Evolutionary conservation across 2,797 vertebrate species (phyloP).

Genomic region (Pipistrellus kuhlii): DNA sequence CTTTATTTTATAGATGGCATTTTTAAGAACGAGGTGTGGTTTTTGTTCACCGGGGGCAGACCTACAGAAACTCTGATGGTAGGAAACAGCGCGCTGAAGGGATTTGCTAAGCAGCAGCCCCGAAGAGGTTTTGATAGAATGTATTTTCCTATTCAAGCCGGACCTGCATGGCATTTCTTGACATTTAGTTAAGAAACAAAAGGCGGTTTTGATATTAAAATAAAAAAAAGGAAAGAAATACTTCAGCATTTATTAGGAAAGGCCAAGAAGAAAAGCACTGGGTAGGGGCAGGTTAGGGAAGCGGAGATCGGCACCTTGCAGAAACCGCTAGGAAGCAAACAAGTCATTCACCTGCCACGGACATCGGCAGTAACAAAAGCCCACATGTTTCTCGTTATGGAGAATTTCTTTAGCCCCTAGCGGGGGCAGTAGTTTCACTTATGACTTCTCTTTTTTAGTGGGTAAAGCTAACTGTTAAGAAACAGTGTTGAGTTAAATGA

Average conservation of each 20-base stretch:
- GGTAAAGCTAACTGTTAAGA: slow-evolving; percentile 9
- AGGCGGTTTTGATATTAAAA: slow-evolving; percentile 52
- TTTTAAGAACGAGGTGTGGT: not conserved
- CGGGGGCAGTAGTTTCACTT: not conserved
- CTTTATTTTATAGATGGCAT: slow-evolving; percentile 19
- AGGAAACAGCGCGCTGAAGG: slow-evolving; percentile 35
- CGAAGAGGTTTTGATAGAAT: slow-evolving; percentile 51
- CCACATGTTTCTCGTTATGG: not conserved
- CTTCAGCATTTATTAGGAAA: slow-evolving; percentile 50
- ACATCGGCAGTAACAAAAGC: not conserved
- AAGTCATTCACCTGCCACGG: not conserved
- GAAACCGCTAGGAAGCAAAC: not conserved
- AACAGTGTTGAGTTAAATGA: not conserved
- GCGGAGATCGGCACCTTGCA: not conserved
- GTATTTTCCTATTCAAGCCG: slow-evolving; percentile 68
- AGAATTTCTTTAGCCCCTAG: slow-evolving; percentile 14
- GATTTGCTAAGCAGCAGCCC: slow-evolving; percentile 33
- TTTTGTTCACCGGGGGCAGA: slow-evolving; percentile 55
- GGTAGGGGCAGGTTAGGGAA: not conserved
- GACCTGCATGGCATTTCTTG: slow-evolving; percentile 75
- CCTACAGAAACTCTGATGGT: not conserved
- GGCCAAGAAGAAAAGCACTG: slow-evolving; percentile 23
- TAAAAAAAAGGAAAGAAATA: not conserved
- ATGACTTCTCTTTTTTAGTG: not conserved
- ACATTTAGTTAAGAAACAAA: slow-evolving; percentile 78